Percentiles rank a stretch among this genome's conserved stretches.
These are phyloP conservation scores for Enteromius afrohamiltoni DNA, from an alignment of 2,797 vertebrate species.

Conservation along the genomic window DNA sequence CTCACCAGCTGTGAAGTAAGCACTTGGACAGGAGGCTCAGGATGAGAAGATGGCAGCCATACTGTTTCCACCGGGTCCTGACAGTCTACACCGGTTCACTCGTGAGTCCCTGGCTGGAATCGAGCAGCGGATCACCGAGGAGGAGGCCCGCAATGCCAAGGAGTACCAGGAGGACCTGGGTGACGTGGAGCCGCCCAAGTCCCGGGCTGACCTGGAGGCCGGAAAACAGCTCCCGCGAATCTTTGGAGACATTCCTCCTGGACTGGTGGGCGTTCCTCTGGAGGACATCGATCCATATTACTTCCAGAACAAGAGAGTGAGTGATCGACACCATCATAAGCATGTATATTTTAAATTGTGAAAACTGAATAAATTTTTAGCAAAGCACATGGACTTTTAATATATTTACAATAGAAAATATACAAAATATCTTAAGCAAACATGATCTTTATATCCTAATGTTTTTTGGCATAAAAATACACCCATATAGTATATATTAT, in stretches of 20 bases:
- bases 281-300: conserved; percentile 97
- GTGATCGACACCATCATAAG: conserved; percentile 39
- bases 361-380: too few species aligned
- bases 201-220: conserved; percentile 92
- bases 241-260: conserved; percentile 91
- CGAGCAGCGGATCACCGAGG: conserved; percentile 90
- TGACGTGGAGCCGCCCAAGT: conserved; percentile 79
- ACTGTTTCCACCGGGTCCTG: conserved; percentile 96
- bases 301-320: conserved; percentile 88
- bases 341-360: too few species aligned
- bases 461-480: too few species aligned
- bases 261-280: conserved; percentile 92
- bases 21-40: conserved; percentile 89
- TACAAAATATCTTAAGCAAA: too few species aligned
- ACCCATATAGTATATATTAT: too few species aligned
- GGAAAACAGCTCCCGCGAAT: conserved; percentile 94
- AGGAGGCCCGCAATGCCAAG: conserved; percentile 80
- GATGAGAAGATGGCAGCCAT: conserved; percentile 99
- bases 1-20: conserved; percentile 78
- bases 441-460: too few species aligned
- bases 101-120: conserved; percentile 96
- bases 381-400: too few species aligned
- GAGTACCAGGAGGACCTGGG: conserved; percentile 87
- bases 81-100: conserved; percentile 98
- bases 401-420: too few species aligned